These are phyloP conservation scores for Chaetophractus vellerosus DNA, from an alignment of 2,797 vertebrate genomes.

Conservation along the genomic window DNA sequence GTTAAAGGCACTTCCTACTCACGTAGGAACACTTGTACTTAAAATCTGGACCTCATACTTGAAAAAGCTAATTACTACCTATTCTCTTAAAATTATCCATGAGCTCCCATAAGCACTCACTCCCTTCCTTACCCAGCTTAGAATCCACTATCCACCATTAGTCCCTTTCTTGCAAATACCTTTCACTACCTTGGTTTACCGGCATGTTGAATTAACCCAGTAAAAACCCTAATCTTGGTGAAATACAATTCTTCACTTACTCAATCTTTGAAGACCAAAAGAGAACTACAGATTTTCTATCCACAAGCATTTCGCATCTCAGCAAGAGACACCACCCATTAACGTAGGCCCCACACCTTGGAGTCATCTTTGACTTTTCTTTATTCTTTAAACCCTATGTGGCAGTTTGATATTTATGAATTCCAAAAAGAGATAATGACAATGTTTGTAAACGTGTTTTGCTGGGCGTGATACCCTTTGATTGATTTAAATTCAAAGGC, in stretches of 20 bases:
- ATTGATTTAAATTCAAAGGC: too few relatives aligned
- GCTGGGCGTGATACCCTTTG: too few relatives aligned
- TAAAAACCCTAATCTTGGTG: slow-evolving; percentile 16
- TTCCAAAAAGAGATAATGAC: too few relatives aligned
- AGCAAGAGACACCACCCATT: neutral
- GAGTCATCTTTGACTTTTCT: neutral
- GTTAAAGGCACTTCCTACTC: neutral
- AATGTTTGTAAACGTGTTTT: too few relatives aligned
- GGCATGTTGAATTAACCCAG: neutral
- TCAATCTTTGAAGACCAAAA: slow-evolving; percentile 16
- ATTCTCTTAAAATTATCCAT: neutral
- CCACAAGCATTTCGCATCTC: neutral
- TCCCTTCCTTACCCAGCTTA: neutral
- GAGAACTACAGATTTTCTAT: slow-evolving; percentile 30
- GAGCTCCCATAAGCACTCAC: neutral
- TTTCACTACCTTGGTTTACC: neutral
- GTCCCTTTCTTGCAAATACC: neutral
- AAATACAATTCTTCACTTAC: neutral
- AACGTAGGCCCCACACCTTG: neutral
- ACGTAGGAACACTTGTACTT: neutral
- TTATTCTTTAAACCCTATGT: neutral
- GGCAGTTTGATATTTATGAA: too few relatives aligned
- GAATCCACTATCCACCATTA: slow-evolving; percentile 25
- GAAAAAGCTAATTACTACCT: neutral
- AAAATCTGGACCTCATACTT: neutral